Evolutionary conservation across 2,888 invertebrate species (phyloP).

Genomic region (Chelonus formosanus): DNA sequence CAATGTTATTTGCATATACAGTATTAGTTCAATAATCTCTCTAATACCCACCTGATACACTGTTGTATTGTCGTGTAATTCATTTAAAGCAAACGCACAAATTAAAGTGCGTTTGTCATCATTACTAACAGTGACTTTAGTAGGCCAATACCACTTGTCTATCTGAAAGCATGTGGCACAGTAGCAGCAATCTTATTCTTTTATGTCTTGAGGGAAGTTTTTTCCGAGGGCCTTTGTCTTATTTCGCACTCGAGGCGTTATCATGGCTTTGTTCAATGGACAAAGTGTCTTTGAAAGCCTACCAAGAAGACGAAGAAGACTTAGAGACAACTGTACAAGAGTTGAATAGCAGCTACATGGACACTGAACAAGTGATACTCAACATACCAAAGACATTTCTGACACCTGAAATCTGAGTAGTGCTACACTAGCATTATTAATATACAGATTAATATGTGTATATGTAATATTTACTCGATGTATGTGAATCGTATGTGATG

Average conservation of each 20-base stretch:
- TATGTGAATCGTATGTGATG: background rate
- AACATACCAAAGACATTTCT: slow-evolving; percentile 19
- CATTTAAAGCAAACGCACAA: no score
- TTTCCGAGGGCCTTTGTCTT: background rate
- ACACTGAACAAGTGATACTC: slow-evolving; percentile 7
- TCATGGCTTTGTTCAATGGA: no score
- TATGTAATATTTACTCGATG: slow-evolving; percentile 1
- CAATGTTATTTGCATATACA: no score
- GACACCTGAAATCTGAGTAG: slow-evolving; percentile 42
- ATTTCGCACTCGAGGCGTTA: background rate
- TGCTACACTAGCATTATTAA: slow-evolving; percentile 46
- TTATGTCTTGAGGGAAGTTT: background rate
- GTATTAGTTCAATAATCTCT: no score
- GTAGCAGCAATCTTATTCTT: background rate
- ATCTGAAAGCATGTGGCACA: no score
- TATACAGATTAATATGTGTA: slow-evolving; percentile 20
- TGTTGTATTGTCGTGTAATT: no score
- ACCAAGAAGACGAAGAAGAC: background rate
- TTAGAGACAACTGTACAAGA: slow-evolving; percentile 7
- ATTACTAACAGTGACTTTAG: background rate
- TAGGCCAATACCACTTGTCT: slow-evolving; percentile 8
- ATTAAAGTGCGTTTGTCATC: background rate
- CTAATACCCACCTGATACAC: no score
- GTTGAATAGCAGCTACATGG: slow-evolving; percentile 8
- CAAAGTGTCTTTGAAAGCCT: no score